A percentile compares a stretch with the other conserved stretches of the same genome.
These are phyloP conservation scores for Acrossocheilus wenchowensis DNA, from an alignment of 2,797 vertebrate species.

Conservation along the genomic window DNA sequence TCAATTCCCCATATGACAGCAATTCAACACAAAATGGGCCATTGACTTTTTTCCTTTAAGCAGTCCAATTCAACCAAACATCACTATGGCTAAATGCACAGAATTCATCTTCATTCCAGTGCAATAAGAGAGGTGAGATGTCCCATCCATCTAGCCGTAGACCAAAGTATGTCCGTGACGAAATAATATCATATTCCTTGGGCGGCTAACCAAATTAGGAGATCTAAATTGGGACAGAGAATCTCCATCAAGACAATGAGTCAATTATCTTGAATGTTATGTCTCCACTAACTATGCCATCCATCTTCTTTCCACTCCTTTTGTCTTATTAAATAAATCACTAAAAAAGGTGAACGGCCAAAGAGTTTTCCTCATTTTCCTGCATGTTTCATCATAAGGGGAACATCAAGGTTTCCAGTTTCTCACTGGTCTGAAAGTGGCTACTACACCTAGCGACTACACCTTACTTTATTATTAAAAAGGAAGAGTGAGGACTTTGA, in stretches of 20 bases:
- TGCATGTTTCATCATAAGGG: background rate
- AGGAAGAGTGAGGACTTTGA: constrained; percentile 7
- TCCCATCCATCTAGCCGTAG: constrained; percentile 37
- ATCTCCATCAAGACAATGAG: constrained; percentile 49
- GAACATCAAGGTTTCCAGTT: background rate
- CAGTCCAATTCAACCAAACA: constrained; percentile 61
- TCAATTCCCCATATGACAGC: constrained; percentile 69
- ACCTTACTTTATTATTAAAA: constrained; percentile 12
- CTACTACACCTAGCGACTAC: background rate
- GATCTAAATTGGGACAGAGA: constrained; percentile 42
- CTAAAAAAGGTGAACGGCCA: constrained; percentile 13
- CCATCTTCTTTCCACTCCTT: constrained; percentile 28
- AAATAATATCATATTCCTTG: constrained; percentile 39
- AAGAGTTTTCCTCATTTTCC: constrained; percentile 12
- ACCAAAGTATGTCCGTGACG: constrained; percentile 23
- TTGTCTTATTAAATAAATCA: constrained; percentile 26
- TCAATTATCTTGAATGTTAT: constrained; percentile 54
- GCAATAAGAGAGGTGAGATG: constrained; percentile 27
- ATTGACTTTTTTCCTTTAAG: constrained; percentile 62
- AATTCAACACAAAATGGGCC: constrained; percentile 68
- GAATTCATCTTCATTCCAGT: constrained; percentile 68
- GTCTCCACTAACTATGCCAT: constrained; percentile 38
- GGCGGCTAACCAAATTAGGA: constrained; percentile 44
- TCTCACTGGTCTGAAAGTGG: background rate
- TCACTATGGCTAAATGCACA: constrained; percentile 51